phyloP scores from a whole-genome alignment of 2,113 vertebrate genomes.

The Chloroceryle aenea region DNA sequence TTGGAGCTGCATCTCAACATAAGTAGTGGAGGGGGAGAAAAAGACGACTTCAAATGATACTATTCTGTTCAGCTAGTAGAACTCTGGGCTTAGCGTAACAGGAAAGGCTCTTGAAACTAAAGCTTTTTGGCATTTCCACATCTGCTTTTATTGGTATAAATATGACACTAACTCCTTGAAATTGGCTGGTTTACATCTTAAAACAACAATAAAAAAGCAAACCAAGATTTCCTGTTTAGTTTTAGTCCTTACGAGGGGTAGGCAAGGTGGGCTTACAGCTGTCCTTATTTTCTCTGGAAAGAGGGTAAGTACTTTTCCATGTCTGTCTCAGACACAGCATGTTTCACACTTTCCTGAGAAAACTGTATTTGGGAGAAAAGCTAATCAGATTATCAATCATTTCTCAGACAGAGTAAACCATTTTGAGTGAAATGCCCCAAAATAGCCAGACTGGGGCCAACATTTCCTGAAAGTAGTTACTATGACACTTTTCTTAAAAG shows the following conservation, averaged over 20 bases:
- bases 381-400: background rate
- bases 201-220: background rate
- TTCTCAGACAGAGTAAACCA: background rate
- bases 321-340: background rate
- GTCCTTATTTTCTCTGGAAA: background rate
- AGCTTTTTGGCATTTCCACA: background rate
- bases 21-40: background rate
- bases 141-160: background rate
- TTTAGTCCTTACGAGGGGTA: background rate
- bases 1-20: background rate
- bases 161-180: background rate
- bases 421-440: background rate
- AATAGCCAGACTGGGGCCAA: background rate
- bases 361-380: background rate
- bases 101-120: background rate
- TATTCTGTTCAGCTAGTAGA: background rate
- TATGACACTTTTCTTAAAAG: background rate
- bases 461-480: background rate
- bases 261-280: background rate
- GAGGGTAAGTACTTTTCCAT: background rate
- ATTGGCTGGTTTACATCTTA: background rate
- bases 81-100: background rate
- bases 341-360: background rate
- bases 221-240: background rate
- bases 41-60: background rate